Evolutionary conservation across 2,113 vertebrate genomes (phyloP), one percentile per base, ranked within the genome.

Genomic region (Blennius ocellaris): DNA sequence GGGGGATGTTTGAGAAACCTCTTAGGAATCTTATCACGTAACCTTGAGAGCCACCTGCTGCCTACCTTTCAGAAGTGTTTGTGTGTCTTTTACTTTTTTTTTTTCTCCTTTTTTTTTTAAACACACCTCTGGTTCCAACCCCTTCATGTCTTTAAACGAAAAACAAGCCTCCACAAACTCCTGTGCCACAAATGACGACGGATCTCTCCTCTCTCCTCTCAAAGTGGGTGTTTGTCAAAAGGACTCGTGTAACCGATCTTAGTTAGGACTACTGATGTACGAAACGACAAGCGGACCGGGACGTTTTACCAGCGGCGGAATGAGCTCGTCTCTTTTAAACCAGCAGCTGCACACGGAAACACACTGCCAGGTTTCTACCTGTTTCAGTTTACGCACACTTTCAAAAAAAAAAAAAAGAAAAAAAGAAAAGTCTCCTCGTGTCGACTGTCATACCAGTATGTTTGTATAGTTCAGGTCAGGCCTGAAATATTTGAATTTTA

Each of bases 41-140:
- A 90, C 84, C 87, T 84, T 87, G 87, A 89, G 87, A 89, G 89
- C 89, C 89, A 91, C 82, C 89, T 87, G 90, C 89, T 93, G 92
- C 91, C 92, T 92, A 93, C 88, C 84, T 90, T 88, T 87, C 79
- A 80, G 82, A 85, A 72, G 70, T 76, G 80, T 90, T 85, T 70
- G 73, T 88, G 87, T 88, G 50, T 83, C 2, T 30, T 30, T 30
- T n/a, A n/a, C 2, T 30, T 30, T 30, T 30, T 30, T 30, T 30
- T 30, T 2, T 30, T 30, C 4, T 2, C 4, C 4, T 30, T 2
- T 30, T 30, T 30, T 30, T 30, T 30, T 30, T 30, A 30, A n/a
- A n/a, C n/a, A 30, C 21, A 30, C 21, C 78, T 79, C 64, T 40
- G 40, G 85, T 79, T 84, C 65, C 82, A 84, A 63, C 82, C 69